Conservation (phyloP, 2,113 vertebrate species). For the Mesocricetus auratus region DNA sequence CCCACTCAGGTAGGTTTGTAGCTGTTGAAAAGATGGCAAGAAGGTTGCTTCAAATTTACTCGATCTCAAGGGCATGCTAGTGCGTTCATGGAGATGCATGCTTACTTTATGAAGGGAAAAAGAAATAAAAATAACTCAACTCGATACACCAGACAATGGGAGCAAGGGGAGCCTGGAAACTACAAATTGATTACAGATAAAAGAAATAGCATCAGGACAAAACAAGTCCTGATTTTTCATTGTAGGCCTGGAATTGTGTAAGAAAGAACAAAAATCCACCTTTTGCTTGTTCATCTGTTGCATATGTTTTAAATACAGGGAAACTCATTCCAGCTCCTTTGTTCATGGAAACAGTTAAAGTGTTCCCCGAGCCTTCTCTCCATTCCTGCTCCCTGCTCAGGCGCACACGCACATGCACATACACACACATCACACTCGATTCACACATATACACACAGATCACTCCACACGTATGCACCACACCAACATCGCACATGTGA, state of each 20-base stretch:
- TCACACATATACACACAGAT: neutral
- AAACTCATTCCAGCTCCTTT: neutral
- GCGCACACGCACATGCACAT: neutral
- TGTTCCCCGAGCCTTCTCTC: neutral
- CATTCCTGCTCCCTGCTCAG: too few relatives aligned
- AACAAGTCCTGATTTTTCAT: neutral
- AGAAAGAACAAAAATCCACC: neutral
- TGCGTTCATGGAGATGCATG: neutral
- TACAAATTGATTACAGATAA: constrained; percentile 7
- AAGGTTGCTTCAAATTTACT: neutral
- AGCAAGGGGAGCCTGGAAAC: neutral
- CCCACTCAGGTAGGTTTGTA: neutral
- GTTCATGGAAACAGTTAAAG: neutral
- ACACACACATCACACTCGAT: neutral
- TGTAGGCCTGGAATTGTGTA: neutral
- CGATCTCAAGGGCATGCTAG: neutral
- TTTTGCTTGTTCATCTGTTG: neutral
- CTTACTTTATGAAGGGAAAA: constrained; percentile 39
- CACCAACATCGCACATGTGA: neutral
- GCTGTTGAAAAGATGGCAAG: constrained; percentile 32
- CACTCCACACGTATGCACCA: neutral
- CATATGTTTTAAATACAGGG: neutral
- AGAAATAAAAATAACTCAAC: constrained; percentile 49
- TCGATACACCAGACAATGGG: constrained; percentile 16
- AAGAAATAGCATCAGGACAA: neutral